Evolutionary conservation across 1,140 invertebrate species (phyloP), one percentile per base, ranked within the genome.

Genomic region (Trichonephila clavipes): DNA sequence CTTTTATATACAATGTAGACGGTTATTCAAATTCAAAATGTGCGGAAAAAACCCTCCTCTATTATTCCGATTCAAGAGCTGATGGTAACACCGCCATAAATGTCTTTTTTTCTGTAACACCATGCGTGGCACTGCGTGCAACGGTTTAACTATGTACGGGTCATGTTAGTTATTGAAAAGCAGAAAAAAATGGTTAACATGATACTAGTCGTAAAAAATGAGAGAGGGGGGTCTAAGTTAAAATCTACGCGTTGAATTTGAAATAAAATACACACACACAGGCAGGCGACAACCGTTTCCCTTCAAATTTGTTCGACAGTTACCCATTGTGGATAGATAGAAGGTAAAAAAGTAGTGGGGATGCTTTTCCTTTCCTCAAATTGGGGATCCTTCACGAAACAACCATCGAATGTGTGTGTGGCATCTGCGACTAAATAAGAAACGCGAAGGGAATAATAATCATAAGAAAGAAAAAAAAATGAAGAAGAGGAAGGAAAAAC

Each of bases 401-500:
- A 91, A 64, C 89, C 72, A 81, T 19, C 72, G 89, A 77, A 77
- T 77, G 34, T 77, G 72, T 28, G 28, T 28, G 28, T 69, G 69
- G 89, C 89, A 91, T 91, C 72, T 91, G 77, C 58, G 77, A 83
- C 77, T 66, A 83, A 91, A 91, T 91, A 91, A 91, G 77, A 91
- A 91, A 90, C 72, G 81, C 72, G 88, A 59, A 90, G 72, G 40
- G 61, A 81, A 90, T 72, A 83, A 64, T 64, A 59, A 90, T n/a
- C 34, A 81, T 77, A 44, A 16, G 40, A 24, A 64, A 24, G 28
- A 64, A 69, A 69, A 69, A 69, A 88, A 69, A 40, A 72, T 69
- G 24, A 91, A 40, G 28, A 91, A 61, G 85, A 87, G 85, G 59
- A 61, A 61, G 85, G 85, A 61, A 91, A 91, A 91, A 83, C 89